Evolutionary conservation across 35 echinoderm and acorn worm genomes (phyloP).

Genomic region (Lytechinus variegatus): DNA sequence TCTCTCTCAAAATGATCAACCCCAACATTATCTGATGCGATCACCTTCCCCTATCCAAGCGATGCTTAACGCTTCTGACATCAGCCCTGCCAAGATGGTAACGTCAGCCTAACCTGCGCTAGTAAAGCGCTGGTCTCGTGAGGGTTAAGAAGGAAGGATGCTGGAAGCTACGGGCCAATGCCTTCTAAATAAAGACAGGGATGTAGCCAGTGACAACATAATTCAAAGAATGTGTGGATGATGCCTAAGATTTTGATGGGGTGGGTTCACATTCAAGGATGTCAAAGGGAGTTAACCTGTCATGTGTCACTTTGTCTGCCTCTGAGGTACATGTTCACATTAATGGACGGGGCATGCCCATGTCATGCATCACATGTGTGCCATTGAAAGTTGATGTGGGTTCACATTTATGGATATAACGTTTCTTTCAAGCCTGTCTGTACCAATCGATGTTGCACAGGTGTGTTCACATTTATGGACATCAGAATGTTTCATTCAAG

Average conservation of each 20-base stretch:
- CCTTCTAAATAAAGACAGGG: slow-evolving; percentile 2
- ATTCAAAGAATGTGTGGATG: background rate
- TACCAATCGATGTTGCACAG: no score
- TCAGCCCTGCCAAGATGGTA: background rate
- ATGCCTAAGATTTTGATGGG: background rate
- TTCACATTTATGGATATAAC: no score
- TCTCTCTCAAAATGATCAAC: background rate
- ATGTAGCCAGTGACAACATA: slow-evolving; percentile 3
- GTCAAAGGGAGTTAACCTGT: no score
- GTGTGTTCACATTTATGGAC: no score
- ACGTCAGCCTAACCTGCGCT: background rate
- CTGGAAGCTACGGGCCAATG: background rate
- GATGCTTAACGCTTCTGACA: background rate
- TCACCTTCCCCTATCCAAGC: background rate
- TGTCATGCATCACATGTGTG: no score
- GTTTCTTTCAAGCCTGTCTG: no score
- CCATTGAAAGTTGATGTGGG: no score
- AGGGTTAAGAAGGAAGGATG: slow-evolving; percentile 5
- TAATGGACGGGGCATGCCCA: no score
- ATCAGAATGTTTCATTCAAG: no score
- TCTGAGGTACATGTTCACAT: no score
- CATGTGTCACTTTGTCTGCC: no score
- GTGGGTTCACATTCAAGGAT: background rate
- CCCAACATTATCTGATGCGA: slow-evolving; percentile 2
- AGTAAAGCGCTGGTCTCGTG: background rate